phyloP scores from a whole-genome alignment of 2,888 invertebrate species.

The Halictus ligatus region DNA sequence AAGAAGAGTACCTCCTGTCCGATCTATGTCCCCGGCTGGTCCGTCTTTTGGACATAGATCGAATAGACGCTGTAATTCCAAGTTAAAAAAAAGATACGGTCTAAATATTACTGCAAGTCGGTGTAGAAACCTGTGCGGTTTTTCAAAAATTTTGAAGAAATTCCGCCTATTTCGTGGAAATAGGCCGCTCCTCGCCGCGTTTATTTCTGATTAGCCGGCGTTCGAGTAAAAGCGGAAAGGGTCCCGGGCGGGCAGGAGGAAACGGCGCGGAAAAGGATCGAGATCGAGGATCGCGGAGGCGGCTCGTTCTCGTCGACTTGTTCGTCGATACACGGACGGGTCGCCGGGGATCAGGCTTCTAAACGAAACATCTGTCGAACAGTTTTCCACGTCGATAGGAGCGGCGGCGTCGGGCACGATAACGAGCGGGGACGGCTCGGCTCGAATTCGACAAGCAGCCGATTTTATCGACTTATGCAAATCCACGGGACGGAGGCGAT shows the following conservation, averaged over 20 bases:
- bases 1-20: no score
- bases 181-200: not conserved
- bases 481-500: conserved; percentile 61
- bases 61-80: no score
- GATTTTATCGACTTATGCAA: conserved; percentile 71
- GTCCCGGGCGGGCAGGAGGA: not conserved
- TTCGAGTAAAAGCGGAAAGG: not conserved
- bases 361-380: conserved; percentile 59
- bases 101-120: no score
- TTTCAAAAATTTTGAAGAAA: no score
- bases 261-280: not conserved
- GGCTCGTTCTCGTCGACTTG: not conserved
- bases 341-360: conserved; percentile 34
- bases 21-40: no score
- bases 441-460: conserved; percentile 57
- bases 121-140: no score
- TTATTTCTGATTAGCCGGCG: not conserved
- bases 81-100: no score
- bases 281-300: not conserved
- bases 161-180: no score
- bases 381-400: conserved; percentile 41
- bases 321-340: not conserved
- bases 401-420: conserved; percentile 21
- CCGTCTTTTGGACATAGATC: no score
- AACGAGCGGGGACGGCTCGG: conserved; percentile 31